Conservation (phyloP, 1,140 invertebrate species). For the Musca vetustissima region DNA sequence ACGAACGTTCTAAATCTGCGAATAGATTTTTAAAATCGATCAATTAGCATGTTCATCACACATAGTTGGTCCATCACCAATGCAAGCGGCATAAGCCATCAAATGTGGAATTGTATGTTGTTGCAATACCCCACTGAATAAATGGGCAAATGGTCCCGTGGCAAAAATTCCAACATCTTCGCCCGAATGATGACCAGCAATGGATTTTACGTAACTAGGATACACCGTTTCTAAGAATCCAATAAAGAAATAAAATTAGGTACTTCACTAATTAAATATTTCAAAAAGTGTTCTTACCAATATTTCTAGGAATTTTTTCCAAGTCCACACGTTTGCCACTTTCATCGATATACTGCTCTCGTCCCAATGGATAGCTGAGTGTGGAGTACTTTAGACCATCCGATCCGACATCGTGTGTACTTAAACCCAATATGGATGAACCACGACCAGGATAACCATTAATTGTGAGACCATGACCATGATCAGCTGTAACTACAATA, state of each 20-base stretch:
- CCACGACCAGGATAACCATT: constrained; percentile 71
- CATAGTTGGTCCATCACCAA: constrained; percentile 52
- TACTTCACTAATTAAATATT: too few species aligned
- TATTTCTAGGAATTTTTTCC: background rate
- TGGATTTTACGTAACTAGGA: constrained; percentile 55
- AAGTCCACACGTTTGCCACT: constrained; percentile 37
- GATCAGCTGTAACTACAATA: constrained; percentile 71
- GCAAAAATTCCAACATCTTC: constrained; percentile 71
- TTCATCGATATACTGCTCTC: constrained; percentile 57
- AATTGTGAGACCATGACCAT: constrained; percentile 68
- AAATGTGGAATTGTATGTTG: constrained; percentile 76
- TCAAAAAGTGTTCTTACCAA: too few species aligned
- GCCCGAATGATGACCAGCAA: constrained; percentile 64
- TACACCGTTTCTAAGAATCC: constrained; percentile 56
- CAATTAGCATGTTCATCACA: constrained; percentile 32
- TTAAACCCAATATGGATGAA: constrained; percentile 64
- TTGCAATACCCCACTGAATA: constrained; percentile 74
- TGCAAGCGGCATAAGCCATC: constrained; percentile 67
- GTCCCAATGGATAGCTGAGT: constrained; percentile 67
- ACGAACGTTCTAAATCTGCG: too few species aligned
- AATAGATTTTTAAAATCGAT: constrained; percentile 7
- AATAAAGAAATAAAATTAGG: too few species aligned
- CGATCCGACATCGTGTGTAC: constrained; percentile 34
- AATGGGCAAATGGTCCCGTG: constrained; percentile 66
- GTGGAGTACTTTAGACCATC: constrained; percentile 63